Base-by-base conservation (phyloP, 2,797 vertebrate genomes). In the Mallotus villosus region DNA sequence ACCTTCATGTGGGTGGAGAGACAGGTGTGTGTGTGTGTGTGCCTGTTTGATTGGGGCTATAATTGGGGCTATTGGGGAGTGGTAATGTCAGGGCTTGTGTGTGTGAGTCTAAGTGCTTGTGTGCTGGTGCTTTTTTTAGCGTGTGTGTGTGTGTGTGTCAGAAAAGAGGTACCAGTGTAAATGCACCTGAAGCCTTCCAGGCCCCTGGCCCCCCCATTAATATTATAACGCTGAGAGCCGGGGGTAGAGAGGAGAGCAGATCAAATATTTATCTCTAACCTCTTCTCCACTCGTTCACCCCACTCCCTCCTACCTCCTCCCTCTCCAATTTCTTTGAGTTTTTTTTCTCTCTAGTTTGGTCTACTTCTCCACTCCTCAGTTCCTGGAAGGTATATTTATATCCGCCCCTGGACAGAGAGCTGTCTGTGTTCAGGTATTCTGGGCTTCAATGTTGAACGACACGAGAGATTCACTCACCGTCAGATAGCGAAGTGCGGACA, bases 221-320 rank as follows among this genome's bases (percentile, higher is more conserved):
- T 82, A 76, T 74, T 82, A 70, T 41, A 77, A 71, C n/a, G 68
- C 37, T 41, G 62, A 16, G 77, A 65, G 27, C 34, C 17, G 34
- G 68, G 74, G 60, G 49, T 61, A 70, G 1, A 51, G 16, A 78
- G 71, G 75, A 37, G 32, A 75, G 65, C 73, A 66, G 37, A 79
- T 84, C 59, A 81, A 84, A 86, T 83, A 84, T 86, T 86, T 41
- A 86, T 87, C 64, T 51, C 46, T 76, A 60, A 64, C 11, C 46
- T 19, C 41, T 72, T 24, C 41, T 34, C 58, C 55, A 27, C 58
- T 12, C 27, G 41, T 46, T 46, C 41, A 46, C 41, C 12, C 2
- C 12, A 22, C 19, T 66, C 27, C 63, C 29, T 59, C 19, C 46
- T 63, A 65, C 63, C 59, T 59, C 21, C 46, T 63, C 60, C 63